These are phyloP conservation scores for Pollenia labialis DNA, from an alignment of 2,888 invertebrate genomes.

Conservation along the genomic window DNA sequence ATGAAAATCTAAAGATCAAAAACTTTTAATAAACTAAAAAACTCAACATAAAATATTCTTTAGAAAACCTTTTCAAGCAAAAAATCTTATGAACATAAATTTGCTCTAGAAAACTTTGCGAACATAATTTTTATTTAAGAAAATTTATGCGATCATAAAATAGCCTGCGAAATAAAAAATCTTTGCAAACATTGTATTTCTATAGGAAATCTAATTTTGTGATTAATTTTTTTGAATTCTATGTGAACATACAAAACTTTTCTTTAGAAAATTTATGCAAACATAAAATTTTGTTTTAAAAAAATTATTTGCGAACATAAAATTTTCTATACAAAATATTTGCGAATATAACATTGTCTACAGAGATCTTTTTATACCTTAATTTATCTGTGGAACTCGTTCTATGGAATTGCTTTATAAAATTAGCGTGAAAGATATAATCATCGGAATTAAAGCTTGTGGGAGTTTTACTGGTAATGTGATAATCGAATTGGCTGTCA, in stretches of 20 bases:
- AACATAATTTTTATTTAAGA: too few species aligned
- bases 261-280: background rate
- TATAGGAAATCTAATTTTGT: too few species aligned
- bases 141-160: background rate
- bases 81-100: background rate
- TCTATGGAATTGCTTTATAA: constrained; percentile 68
- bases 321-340: background rate
- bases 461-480: constrained; percentile 77
- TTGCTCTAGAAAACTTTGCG: too few species aligned
- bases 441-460: constrained; percentile 78
- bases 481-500: constrained; percentile 72
- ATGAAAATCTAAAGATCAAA: too few species aligned
- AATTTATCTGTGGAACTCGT: constrained; percentile 69
- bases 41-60: background rate
- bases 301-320: background rate
- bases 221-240: too few species aligned
- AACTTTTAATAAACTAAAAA: too few species aligned
- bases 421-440: constrained; percentile 78
- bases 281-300: background rate
- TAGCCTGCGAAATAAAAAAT: too few species aligned
- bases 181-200: too few species aligned
- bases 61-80: background rate
- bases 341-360: background rate
- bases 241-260: too few species aligned
- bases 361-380: constrained; percentile 67